phyloP scores from a whole-genome alignment of 1,140 invertebrate genomes.

The Nautilus pompilius region DNA sequence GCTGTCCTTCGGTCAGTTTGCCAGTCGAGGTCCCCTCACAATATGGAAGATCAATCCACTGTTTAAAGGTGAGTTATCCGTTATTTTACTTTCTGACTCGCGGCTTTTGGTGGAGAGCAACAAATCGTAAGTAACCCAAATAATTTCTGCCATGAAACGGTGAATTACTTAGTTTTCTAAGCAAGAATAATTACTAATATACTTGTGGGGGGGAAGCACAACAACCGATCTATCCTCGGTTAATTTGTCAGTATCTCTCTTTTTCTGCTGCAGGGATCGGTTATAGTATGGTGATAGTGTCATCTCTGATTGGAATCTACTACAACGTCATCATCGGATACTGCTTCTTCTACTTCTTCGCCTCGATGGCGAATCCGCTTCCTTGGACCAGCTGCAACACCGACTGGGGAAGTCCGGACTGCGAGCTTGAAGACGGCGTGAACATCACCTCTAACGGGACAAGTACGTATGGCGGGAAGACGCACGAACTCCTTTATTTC shows the following conservation, averaged over 20 bases:
- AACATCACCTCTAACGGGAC: too few relatives aligned
- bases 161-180: too few relatives aligned
- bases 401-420: conserved; percentile 55
- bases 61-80: conserved; percentile 58
- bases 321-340: conserved; percentile 58
- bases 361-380: conserved; percentile 48
- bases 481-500: too few relatives aligned
- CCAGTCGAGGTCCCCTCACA: conserved; percentile 28
- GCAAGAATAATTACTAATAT: too few relatives aligned
- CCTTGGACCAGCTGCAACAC: conserved; percentile 59
- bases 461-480: too few relatives aligned
- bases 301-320: conserved; percentile 71
- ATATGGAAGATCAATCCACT: conserved; percentile 36
- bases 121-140: too few relatives aligned
- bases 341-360: conserved; percentile 51
- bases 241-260: conserved; percentile 45
- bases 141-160: too few relatives aligned
- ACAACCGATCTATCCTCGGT: too few relatives aligned
- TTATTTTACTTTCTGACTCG: too few relatives aligned
- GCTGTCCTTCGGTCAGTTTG: conserved; percentile 53
- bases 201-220: too few relatives aligned
- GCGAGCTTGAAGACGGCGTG: too few relatives aligned
- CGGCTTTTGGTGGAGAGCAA: too few relatives aligned
- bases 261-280: conserved; percentile 69
- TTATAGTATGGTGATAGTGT: conserved; percentile 80